A percentile compares a stretch with the other conserved stretches of the same genome.
Evolutionary conservation across 2,797 vertebrate genomes (phyloP).

Genomic region (Clangula hyemalis): DNA sequence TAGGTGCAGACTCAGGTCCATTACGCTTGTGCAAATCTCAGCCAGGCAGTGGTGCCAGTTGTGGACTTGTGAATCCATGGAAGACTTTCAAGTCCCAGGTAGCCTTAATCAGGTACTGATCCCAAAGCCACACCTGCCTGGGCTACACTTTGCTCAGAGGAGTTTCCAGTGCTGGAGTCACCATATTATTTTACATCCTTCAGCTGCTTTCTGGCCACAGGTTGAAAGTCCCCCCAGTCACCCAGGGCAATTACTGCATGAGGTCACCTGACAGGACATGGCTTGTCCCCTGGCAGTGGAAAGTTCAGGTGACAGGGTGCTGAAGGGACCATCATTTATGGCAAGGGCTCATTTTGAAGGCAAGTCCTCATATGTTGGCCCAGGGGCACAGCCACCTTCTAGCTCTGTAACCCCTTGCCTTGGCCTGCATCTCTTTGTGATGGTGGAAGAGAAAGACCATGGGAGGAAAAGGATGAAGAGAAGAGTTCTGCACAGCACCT

Average conservation of each 20-base stretch:
- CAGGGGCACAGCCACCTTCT: not conserved
- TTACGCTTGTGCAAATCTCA: not conserved
- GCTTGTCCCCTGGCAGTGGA: not conserved
- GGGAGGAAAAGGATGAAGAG: not conserved
- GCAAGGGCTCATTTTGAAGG: not conserved
- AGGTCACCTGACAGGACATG: not conserved
- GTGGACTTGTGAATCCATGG: not conserved
- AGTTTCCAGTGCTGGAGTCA: not conserved
- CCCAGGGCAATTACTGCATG: not conserved
- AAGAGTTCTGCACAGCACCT: not conserved
- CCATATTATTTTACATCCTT: not conserved
- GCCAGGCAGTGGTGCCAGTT: not conserved
- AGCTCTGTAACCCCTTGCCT: not conserved
- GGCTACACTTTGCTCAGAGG: not conserved
- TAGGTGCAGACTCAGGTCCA: not conserved
- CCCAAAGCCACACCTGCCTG: not conserved
- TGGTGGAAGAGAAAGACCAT: not conserved
- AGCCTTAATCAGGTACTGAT: not conserved
- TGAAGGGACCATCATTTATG: rapidly evolving
- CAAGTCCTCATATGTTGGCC: not conserved
- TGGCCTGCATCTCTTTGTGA: not conserved
- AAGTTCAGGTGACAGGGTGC: not conserved
- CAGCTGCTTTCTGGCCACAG: not conserved
- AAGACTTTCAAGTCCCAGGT: not conserved
- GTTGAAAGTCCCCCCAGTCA: not conserved